Base-by-base conservation (phyloP, 2,113 vertebrate genomes). In the Taxidea taxus region DNA sequence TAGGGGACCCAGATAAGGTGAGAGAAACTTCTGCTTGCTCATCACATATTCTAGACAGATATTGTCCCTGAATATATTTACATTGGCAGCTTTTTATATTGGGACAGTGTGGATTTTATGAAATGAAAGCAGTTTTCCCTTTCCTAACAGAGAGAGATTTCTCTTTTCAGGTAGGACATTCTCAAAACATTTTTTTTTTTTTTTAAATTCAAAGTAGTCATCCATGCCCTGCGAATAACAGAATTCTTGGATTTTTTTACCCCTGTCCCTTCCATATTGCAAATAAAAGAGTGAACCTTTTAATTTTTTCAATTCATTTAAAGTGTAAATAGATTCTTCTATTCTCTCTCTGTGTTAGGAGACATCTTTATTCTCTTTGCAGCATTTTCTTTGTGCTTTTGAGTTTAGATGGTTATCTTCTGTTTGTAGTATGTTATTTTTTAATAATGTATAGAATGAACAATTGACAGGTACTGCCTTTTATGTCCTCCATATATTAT, bases 241-340 rank as follows among this genome's bases (percentile, higher is more conserved):
- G 13, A 39, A 58, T 96, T 42, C 8, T 3, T 20, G 56, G 7
- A 87, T 56, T 91, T 56, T 91, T 97, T 68, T 68, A 23, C 15
- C 29, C n/a, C 29, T 56, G 8, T 64, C 27, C 3, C 25, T 95
- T 85, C 21, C 4, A 25, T 49, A 70, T 39, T 75, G 10, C 16
- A 82, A 58, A 62, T 51, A 42, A 85, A 89, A 81, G 54, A 49
- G 37, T 60, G 39, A 90, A 4, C n/a, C 7, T 66, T 49, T 92
- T 86, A 84, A 7, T 87, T 81, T 92, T 56, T 89, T 81, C 34
- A 94, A 21, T 94, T 49, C 29, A 90, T 75, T 96, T 44, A 82
- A 75, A 92, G 10, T 21, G 47, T 85, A 77, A 58, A 39, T 68
- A 86, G 68, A 87, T 80, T 94, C n/a, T 34, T 90, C 44, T 78